phyloP scores from a whole-genome alignment of 2,113 vertebrate genomes.

The Pseudonaja textilis region DNA sequence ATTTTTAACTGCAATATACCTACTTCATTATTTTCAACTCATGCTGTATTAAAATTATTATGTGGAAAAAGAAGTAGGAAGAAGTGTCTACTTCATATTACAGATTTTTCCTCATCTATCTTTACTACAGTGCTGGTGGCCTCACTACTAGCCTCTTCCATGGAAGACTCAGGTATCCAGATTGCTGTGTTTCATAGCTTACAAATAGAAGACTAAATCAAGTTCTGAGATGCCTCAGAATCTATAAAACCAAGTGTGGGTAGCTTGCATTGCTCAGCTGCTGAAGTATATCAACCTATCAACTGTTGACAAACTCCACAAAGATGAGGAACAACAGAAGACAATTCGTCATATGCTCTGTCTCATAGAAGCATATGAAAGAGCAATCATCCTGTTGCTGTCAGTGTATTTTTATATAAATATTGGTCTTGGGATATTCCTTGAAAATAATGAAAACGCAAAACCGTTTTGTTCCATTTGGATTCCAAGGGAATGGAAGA shows the following conservation, averaged over 20 bases:
- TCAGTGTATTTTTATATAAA: slow-evolving; percentile 33
- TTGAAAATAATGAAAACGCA: slow-evolving; percentile 17
- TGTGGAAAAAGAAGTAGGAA: background rate
- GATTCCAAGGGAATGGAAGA: background rate
- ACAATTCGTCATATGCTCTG: background rate
- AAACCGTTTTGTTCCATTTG: slow-evolving; percentile 22
- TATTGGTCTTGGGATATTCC: slow-evolving; percentile 17
- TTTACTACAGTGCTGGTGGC: background rate
- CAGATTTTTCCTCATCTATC: background rate
- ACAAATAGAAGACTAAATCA: background rate
- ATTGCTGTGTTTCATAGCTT: background rate
- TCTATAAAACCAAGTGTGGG: background rate
- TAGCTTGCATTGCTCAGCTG: background rate
- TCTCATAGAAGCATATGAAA: slow-evolving; percentile 9
- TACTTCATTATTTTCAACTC: background rate
- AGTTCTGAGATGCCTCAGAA: too few relatives aligned
- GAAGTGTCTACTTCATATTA: background rate
- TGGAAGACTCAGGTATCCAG: background rate
- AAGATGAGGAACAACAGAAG: background rate
- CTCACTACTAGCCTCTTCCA: background rate
- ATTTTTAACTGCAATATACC: background rate
- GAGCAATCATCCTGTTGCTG: slow-evolving; percentile 25
- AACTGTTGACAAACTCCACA: background rate
- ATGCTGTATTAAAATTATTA: background rate
- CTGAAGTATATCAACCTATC: background rate